Conservation (phyloP, 2,113 vertebrate species). For the Xyliphius kryptos region DNA sequence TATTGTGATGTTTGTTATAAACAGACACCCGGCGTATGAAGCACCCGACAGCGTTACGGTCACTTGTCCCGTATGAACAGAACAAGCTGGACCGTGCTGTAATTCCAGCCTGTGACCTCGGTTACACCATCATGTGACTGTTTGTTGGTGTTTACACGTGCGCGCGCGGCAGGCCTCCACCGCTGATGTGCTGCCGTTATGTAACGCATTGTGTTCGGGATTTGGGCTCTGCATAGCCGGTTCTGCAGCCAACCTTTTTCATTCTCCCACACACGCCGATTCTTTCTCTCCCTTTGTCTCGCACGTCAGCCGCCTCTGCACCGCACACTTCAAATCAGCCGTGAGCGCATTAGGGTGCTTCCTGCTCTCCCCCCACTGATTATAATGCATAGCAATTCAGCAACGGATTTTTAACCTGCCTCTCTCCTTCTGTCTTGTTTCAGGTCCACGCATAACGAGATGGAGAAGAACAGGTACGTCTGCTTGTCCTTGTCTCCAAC, state of each 20-base stretch:
- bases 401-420: constrained; percentile 10
- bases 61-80: no score
- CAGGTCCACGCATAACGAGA: constrained; percentile 96
- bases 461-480: constrained; percentile 95
- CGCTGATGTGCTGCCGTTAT: neutral
- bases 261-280: neutral
- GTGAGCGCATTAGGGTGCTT: neutral
- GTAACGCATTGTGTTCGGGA: neutral
- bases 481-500: neutral
- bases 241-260: neutral
- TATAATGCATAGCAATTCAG: constrained; percentile 1
- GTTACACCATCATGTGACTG: no score
- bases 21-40: no score
- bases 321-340: constrained; percentile 28
- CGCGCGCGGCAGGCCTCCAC: no score
- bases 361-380: neutral
- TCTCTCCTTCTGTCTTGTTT: constrained; percentile 49
- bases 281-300: neutral
- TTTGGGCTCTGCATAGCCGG: constrained; percentile 13
- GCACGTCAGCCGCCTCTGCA: constrained; percentile 18
- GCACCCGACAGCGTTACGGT: no score
- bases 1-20: no score
- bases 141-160: no score
- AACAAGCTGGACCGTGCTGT: no score
- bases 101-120: no score